A percentile compares a stretch with the other conserved stretches of the same genome.
Evolutionary conservation across 2,888 invertebrate genomes (phyloP).

Genomic region (Apodemia zela): DNA sequence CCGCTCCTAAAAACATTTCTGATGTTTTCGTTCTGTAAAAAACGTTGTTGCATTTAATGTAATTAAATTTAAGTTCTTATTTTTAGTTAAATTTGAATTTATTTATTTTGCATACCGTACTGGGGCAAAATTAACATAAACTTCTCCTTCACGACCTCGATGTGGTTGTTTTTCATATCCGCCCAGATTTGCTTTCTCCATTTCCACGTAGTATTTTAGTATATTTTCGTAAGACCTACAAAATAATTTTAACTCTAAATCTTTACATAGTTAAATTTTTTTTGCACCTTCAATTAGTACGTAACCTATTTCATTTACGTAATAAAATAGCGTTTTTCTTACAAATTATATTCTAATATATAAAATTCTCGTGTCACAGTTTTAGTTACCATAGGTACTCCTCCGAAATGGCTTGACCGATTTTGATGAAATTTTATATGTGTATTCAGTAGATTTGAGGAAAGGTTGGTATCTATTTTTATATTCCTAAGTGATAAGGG

Average conservation of each 20-base stretch:
- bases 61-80: not conserved
- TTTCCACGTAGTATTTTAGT: constrained; percentile 81
- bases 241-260: constrained; percentile 21
- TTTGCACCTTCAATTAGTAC: no score
- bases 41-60: constrained; percentile 22
- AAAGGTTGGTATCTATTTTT: no score
- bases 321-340: no score
- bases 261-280: no score
- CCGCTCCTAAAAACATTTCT: constrained; percentile 81
- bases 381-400: no score
- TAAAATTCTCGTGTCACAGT: no score
- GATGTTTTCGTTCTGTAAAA: constrained; percentile 58
- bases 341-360: no score
- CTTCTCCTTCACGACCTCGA: constrained; percentile 81
- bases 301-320: no score
- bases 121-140: constrained; percentile 82
- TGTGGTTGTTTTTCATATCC: constrained; percentile 71
- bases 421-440: no score
- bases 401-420: no score
- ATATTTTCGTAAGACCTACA: constrained; percentile 82
- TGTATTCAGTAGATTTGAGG: no score
- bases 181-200: constrained; percentile 76
- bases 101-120: constrained; percentile 52
- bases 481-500: no score
- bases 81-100: not conserved